Percentiles rank a stretch among this genome's conserved stretches.
These are phyloP conservation scores for Sphaeridia pumilis DNA, from an alignment of 2,888 invertebrate species.

Conservation along the genomic window DNA sequence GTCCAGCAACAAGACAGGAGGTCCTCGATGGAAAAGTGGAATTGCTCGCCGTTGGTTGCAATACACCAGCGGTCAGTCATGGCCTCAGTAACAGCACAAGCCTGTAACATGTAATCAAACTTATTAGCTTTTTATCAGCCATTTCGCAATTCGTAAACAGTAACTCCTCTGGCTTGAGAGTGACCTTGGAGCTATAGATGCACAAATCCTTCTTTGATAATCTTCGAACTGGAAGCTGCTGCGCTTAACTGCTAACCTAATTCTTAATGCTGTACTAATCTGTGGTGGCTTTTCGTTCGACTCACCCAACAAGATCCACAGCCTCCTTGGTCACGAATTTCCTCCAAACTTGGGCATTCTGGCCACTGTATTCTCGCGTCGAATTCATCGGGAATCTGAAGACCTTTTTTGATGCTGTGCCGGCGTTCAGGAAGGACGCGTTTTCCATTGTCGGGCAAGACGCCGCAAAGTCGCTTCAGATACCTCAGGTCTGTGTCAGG, in stretches of 20 bases:
- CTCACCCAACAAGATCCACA: constrained; percentile 84
- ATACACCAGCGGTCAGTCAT: constrained; percentile 84
- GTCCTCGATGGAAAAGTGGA: constrained; percentile 74
- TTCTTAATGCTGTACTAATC: too few relatives aligned
- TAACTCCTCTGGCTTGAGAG: too few relatives aligned
- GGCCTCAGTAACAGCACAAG: constrained; percentile 80
- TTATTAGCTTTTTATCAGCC: neutral
- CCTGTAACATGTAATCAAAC: constrained; percentile 42
- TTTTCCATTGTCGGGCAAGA: constrained; percentile 22
- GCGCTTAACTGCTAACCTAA: too few relatives aligned
- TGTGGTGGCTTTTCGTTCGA: too few relatives aligned
- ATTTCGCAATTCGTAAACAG: too few relatives aligned
- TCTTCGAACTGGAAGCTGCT: too few relatives aligned
- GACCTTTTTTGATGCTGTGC: constrained; percentile 35
- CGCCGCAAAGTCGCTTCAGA: constrained; percentile 42
- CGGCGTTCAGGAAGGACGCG: constrained; percentile 41
- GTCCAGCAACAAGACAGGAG: constrained; percentile 65
- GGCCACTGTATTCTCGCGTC: constrained; percentile 73
- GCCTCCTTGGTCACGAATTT: constrained; percentile 76
- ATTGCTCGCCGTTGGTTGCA: constrained; percentile 58
- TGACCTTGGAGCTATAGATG: too few relatives aligned
- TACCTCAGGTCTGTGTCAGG: constrained; percentile 16
- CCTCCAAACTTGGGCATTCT: constrained; percentile 68
- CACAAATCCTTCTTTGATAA: too few relatives aligned
- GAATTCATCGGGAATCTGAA: constrained; percentile 58